These are phyloP conservation scores for Leucopsar rothschildi DNA, from an alignment of 2,113 vertebrate genomes.

Conservation along the genomic window DNA sequence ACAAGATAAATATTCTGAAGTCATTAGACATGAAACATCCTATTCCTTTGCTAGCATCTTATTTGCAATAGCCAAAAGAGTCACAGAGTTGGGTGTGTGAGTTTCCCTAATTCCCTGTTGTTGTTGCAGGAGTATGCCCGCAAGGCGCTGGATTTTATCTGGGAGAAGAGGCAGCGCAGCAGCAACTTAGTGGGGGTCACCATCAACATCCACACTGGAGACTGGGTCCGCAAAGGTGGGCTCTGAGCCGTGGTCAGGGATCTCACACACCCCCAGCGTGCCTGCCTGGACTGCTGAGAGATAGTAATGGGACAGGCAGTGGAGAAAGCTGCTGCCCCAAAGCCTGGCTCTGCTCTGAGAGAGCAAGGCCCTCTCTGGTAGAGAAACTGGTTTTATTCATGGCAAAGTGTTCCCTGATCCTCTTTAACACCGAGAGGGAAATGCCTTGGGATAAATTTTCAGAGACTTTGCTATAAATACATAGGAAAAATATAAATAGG, in stretches of 20 bases:
- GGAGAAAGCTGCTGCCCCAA: neutral
- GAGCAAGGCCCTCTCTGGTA: neutral
- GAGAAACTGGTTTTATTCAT: neutral
- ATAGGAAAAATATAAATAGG: neutral
- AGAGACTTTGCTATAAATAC: neutral
- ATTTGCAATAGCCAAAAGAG: neutral
- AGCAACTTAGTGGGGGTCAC: constrained; percentile 98
- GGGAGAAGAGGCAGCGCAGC: constrained; percentile 97
- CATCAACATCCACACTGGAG: constrained; percentile 98
- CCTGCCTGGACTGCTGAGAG: neutral
- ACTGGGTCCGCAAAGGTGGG: constrained; percentile 88
- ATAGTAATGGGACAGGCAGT: neutral
- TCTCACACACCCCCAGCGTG: rapidly evolving
- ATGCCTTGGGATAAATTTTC: neutral
- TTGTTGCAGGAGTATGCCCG: constrained; percentile 87
- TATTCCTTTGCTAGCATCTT: neutral
- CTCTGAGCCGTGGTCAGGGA: neutral
- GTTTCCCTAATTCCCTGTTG: neutral
- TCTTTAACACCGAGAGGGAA: neutral
- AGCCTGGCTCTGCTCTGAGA: neutral
- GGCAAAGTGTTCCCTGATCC: neutral
- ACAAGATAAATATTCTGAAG: neutral
- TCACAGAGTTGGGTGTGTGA: neutral
- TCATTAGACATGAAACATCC: neutral
- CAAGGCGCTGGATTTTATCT: constrained; percentile 95